phyloP scores from a whole-genome alignment of 2,888 invertebrate genomes.

The Ichneumon xanthorius region DNA sequence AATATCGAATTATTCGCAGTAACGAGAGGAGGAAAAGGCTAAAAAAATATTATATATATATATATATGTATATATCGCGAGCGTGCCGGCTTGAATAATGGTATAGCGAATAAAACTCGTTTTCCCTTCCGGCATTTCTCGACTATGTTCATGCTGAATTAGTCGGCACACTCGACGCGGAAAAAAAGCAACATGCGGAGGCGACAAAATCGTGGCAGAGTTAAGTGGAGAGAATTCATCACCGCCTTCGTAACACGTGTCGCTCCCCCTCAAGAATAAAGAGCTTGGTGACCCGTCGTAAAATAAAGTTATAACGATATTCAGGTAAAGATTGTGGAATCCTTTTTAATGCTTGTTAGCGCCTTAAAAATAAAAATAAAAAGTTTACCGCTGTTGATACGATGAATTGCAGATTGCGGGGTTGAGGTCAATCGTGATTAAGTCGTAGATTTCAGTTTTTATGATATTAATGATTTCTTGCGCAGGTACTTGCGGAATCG shows the following conservation, averaged over 20 bases:
- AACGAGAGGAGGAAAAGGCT: conserved; percentile 2
- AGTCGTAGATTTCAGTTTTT: neutral
- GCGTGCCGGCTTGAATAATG: conserved; percentile 41
- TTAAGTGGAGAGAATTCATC: conserved; percentile 32
- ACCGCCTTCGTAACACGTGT: neutral
- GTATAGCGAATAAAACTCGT: conserved; percentile 15
- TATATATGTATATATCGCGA: no score
- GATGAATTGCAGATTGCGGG: neutral
- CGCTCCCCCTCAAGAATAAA: neutral
- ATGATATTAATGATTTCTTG: neutral
- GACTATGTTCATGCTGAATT: conserved; percentile 39
- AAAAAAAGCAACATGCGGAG: conserved; percentile 10
- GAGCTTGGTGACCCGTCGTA: neutral
- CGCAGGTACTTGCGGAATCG: neutral
- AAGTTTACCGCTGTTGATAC: neutral
- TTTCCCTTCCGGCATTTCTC: conserved; percentile 29
- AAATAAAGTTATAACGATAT: conserved; percentile 27
- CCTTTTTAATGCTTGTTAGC: neutral
- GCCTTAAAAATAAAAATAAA: neutral
- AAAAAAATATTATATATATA: neutral
- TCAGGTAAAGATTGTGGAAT: conserved; percentile 4
- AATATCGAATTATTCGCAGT: conserved; percentile 47
- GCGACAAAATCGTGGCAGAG: neutral
- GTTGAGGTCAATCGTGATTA: neutral
- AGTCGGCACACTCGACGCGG: neutral